Conservation (phyloP, 92 coral and sea anemone species). For the Chrysogorgia sp. region DNA sequence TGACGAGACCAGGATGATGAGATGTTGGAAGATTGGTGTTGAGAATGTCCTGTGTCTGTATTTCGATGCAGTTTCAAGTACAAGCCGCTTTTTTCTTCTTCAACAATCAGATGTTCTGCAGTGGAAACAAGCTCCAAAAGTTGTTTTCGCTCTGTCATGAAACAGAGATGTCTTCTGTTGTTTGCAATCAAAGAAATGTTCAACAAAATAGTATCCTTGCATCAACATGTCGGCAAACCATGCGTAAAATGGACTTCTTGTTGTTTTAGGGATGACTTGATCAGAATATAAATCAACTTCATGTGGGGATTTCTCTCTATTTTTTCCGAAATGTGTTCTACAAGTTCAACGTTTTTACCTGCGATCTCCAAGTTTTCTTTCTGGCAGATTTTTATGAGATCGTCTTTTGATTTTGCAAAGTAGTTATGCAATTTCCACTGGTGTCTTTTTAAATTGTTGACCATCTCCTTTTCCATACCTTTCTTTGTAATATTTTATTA, state of each 20-base stretch:
- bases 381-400: conserved; percentile 15
- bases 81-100: conserved; percentile 29
- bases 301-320: too few species aligned
- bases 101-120: conserved; percentile 33
- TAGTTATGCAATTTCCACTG: not conserved
- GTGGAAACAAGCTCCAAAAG: conserved; percentile 42
- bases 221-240: conserved; percentile 37
- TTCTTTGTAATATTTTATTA: too few species aligned
- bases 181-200: conserved; percentile 40
- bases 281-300: too few species aligned
- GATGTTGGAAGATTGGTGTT: conserved; percentile 28
- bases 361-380: too few species aligned
- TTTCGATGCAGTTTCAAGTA: conserved; percentile 21
- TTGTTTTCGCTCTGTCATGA: conserved; percentile 35
- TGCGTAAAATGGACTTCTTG: conserved; percentile 22
- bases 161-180: conserved; percentile 29
- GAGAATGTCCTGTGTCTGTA: conserved; percentile 33
- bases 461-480: conserved; percentile 8
- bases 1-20: too few species aligned
- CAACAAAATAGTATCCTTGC: conserved; percentile 30
- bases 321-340: conserved; percentile 26
- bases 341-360: conserved; percentile 31
- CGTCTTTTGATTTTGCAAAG: conserved; percentile 2
- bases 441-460: not conserved
- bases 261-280: conserved; percentile 29